A percentile compares a stretch with the other conserved stretches of the same genome.
Conservation (phyloP, 2,113 vertebrate genomes). For the Euleptes europaea region DNA sequence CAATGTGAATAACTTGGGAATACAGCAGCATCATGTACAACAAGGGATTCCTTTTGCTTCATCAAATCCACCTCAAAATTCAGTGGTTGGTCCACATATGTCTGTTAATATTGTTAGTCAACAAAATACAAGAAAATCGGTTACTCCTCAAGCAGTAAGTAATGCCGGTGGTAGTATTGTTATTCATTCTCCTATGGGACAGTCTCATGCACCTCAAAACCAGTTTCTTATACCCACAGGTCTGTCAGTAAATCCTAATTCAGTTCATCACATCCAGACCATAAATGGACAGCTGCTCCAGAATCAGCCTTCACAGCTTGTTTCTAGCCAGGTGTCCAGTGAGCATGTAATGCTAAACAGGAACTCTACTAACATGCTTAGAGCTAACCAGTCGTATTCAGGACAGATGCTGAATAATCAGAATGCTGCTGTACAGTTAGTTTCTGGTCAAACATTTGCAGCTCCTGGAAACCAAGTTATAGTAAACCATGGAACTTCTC, state of each 20-base stretch:
- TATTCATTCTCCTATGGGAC: conserved; percentile 86
- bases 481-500: conserved; percentile 85
- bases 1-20: conserved; percentile 82
- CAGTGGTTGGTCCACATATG: conserved; percentile 80
- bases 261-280: conserved; percentile 86
- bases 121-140: conserved; percentile 77
- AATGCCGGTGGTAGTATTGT: conserved; percentile 79
- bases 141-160: conserved; percentile 75
- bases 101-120: conserved; percentile 82
- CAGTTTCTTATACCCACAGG: conserved; percentile 91
- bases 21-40: conserved; percentile 80
- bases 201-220: conserved; percentile 83
- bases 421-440: conserved; percentile 87
- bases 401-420: conserved; percentile 88
- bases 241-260: conserved; percentile 84
- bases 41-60: conserved; percentile 80
- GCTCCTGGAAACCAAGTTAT: conserved; percentile 87
- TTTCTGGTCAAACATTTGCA: conserved; percentile 88
- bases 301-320: conserved; percentile 77
- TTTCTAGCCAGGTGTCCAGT: conserved; percentile 76
- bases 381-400: conserved; percentile 82
- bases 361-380: conserved; percentile 77
- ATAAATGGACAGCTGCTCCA: conserved; percentile 86
- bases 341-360: conserved; percentile 83
- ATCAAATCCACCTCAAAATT: conserved; percentile 76